Conservation (phyloP, 2,113 vertebrate species). For the Myxocyprinus asiaticus region DNA sequence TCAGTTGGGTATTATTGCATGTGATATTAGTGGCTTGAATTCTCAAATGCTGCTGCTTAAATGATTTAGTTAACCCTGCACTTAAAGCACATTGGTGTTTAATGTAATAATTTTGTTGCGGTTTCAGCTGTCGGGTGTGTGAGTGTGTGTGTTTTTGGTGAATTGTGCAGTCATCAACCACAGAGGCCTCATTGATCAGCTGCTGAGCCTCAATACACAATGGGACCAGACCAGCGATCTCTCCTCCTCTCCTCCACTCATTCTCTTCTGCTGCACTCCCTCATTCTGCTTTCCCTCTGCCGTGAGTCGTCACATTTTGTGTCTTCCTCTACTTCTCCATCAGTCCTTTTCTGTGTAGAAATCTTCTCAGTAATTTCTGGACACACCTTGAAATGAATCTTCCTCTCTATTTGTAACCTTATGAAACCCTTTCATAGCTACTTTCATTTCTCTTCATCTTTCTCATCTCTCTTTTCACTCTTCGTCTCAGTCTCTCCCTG, state of each 20-base stretch:
- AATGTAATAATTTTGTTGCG: conserved; percentile 35
- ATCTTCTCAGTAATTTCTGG: conserved; percentile 7
- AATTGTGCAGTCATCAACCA: conserved; percentile 61
- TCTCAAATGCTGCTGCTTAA: conserved; percentile 21
- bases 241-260: conserved; percentile 60
- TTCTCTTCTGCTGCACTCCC: conserved; percentile 63
- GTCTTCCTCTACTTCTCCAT: conserved; percentile 12
- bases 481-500: neutral
- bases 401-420: conserved; percentile 6
- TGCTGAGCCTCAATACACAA: conserved; percentile 69
- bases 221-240: conserved; percentile 68
- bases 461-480: neutral
- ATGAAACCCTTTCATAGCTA: neutral
- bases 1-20: conserved; percentile 20
- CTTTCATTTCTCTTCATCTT: conserved; percentile 24
- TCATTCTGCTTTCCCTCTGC: conserved; percentile 70
- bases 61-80: conserved; percentile 38
- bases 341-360: neutral
- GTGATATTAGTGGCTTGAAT: conserved; percentile 34
- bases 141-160: conserved; percentile 42
- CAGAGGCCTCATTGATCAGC: conserved; percentile 76
- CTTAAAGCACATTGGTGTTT: conserved; percentile 16
- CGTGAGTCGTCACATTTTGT: conserved; percentile 67
- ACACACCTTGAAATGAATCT: conserved; percentile 43
- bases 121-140: conserved; percentile 43